Evolutionary conservation across 2,113 vertebrate species (phyloP), one percentile per base, ranked within the genome.

Genomic region (Nibea albiflora): DNA sequence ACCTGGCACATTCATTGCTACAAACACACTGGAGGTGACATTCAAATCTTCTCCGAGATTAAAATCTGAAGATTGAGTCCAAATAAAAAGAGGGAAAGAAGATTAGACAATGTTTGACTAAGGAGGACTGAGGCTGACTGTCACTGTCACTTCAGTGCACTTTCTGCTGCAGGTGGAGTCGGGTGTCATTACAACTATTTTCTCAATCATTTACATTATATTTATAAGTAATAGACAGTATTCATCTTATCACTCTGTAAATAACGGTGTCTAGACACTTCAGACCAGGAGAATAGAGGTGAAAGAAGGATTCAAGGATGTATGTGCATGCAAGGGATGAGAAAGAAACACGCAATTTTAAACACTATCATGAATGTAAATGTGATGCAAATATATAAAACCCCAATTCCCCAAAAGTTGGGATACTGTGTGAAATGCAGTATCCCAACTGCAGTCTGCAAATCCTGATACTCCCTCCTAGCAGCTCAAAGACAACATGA

Each of bases 11-110:
- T 61, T 28, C 52, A 76, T 72, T 50, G 42, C 35, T 22, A 35
- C 47, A 24, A 58, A 71, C 31, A 57, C 44, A 75, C 15, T n/a
- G 46, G 47, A 57, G 67, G 67, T 73, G 73, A 67, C 73, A 58
- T 78, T 77, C 49, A 73, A 73, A 78, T 64, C 26, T 65, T 65
- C 22, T 60, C 65, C 22, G 26, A 65, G 72, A 80, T 80, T 65
- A 65, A 56, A 76, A 74, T 69, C 64, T 70, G 24, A 69, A 62
- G 53, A 62, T 19, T 62, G 54, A 68, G 24, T 62, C 52, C n/a
- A 76, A 57, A 80, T n/a, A 64, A 56, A 69, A 56, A 53, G 60
- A 56, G 39, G 46, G 20, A 58, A 28, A 28, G n/a, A 19, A 69
- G 1, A 64, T 49, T 60, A 46, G 4, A 20, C 5, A n/a, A 11